Evolutionary conservation across 2,888 invertebrate species (phyloP).

Genomic region (Cantharis nigra): DNA sequence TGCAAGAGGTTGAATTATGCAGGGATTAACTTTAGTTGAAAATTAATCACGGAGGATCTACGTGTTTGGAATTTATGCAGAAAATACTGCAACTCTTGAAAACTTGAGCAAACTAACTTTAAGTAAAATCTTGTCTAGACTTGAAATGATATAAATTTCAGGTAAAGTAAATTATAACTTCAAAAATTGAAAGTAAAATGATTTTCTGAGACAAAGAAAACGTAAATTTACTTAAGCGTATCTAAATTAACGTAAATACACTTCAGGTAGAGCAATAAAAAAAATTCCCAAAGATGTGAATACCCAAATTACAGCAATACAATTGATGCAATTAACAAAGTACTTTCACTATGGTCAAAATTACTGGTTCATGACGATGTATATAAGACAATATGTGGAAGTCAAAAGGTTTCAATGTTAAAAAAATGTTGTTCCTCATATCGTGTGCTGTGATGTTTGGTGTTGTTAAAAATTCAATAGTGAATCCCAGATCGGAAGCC

Average conservation of each 20-base stretch:
- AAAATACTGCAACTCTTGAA: not conserved
- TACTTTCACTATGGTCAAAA: constrained; percentile 26
- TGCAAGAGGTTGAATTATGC: not conserved
- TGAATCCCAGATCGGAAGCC: constrained; percentile 18
- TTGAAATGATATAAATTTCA: not conserved
- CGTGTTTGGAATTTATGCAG: not conserved
- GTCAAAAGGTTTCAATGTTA: constrained; percentile 1
- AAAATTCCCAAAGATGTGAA: constrained; percentile 13
- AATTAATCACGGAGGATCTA: not conserved
- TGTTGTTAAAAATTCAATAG: not conserved
- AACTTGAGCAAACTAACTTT: not conserved
- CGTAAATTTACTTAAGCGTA: not conserved
- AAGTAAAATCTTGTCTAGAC: not conserved
- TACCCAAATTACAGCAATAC: not conserved
- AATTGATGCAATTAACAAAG: not conserved
- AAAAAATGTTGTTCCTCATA: constrained; percentile 19
- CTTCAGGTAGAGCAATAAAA: not conserved
- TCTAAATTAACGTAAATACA: not conserved
- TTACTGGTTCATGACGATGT: constrained; percentile 23
- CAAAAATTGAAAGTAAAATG: not conserved
- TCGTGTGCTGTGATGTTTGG: not conserved
- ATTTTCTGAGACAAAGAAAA: not conserved
- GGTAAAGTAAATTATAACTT: not conserved
- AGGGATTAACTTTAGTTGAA: not conserved
- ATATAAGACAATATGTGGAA: constrained; percentile 17